Percentiles rank a stretch among this genome's conserved stretches.
Conservation (phyloP, 2,888 invertebrate species). For the Ariolimax columbianus region DNA sequence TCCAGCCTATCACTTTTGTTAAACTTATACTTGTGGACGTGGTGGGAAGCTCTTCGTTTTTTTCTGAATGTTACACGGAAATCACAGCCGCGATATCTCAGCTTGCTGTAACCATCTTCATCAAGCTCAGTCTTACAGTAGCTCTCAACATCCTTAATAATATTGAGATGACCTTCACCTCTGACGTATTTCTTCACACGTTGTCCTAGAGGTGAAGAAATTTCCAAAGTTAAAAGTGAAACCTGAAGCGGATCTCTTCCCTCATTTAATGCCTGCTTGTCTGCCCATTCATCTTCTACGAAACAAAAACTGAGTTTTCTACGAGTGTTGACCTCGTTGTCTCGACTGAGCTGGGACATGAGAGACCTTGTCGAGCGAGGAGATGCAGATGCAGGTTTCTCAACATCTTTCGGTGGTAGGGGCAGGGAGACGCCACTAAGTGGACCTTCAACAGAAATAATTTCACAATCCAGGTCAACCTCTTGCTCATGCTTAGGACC, state of each 20-base stretch:
- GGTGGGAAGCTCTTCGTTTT: constrained; percentile 58
- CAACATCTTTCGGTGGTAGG: background rate
- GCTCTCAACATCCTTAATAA: constrained; percentile 56
- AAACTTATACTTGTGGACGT: constrained; percentile 66
- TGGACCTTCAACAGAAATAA: constrained; percentile 71
- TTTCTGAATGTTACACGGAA: constrained; percentile 62
- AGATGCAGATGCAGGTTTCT: constrained; percentile 42
- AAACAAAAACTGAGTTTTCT: constrained; percentile 58
- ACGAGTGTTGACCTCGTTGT: constrained; percentile 49
- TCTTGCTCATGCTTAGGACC: constrained; percentile 55
- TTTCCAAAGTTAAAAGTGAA: constrained; percentile 58
- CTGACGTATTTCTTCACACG: constrained; percentile 65
- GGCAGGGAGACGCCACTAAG: constrained; percentile 38
- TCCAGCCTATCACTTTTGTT: constrained; percentile 58
- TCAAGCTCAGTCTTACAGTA: constrained; percentile 62
- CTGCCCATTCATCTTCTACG: constrained; percentile 53
- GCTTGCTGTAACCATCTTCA: constrained; percentile 56
- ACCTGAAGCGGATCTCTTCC: constrained; percentile 50
- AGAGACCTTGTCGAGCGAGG: constrained; percentile 62
- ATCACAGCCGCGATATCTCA: constrained; percentile 60
- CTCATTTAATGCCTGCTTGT: constrained; percentile 51
- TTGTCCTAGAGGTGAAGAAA: constrained; percentile 64
- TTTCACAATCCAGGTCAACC: constrained; percentile 62
- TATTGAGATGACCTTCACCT: constrained; percentile 58
- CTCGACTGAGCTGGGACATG: constrained; percentile 66